phyloP scores from a whole-genome alignment of 2,888 invertebrate genomes.

The Gisinianus flammeolus region DNA sequence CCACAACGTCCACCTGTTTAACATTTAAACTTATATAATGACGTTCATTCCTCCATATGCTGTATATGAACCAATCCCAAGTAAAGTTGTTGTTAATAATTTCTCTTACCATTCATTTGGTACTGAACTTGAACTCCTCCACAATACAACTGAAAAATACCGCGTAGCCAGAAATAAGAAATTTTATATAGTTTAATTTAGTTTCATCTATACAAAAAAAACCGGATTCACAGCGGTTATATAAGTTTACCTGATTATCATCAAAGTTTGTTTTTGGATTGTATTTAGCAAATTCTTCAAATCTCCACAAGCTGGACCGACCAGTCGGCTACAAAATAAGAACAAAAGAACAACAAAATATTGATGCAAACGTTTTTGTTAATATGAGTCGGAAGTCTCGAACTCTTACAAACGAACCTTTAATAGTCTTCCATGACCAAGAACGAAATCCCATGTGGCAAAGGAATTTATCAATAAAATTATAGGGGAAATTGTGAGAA shows the following conservation, averaged over 20 bases:
- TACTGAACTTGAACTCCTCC: background rate
- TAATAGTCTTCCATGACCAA: background rate
- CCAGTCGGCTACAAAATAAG: background rate
- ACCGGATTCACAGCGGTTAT: background rate
- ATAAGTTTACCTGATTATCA: background rate
- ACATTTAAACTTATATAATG: background rate
- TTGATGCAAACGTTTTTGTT: background rate
- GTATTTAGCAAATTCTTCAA: background rate
- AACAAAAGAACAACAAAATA: background rate
- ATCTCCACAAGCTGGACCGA: slow-evolving; percentile 1
- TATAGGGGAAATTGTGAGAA: no score
- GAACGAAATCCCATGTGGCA: background rate
- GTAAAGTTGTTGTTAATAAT: no score
- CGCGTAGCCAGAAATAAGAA: no score
- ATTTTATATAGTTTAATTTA: background rate
- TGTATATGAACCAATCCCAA: background rate
- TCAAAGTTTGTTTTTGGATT: background rate
- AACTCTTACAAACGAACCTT: background rate
- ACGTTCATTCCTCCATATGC: no score
- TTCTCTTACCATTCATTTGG: slow-evolving; percentile 8
- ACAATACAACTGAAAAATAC: background rate
- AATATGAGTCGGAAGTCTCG: background rate
- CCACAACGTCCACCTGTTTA: slow-evolving; percentile 41
- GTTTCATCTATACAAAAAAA: background rate
- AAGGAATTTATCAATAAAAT: no score